Conservation (phyloP, 2,888 invertebrate species). For the Pandemis cinnamomeana region DNA sequence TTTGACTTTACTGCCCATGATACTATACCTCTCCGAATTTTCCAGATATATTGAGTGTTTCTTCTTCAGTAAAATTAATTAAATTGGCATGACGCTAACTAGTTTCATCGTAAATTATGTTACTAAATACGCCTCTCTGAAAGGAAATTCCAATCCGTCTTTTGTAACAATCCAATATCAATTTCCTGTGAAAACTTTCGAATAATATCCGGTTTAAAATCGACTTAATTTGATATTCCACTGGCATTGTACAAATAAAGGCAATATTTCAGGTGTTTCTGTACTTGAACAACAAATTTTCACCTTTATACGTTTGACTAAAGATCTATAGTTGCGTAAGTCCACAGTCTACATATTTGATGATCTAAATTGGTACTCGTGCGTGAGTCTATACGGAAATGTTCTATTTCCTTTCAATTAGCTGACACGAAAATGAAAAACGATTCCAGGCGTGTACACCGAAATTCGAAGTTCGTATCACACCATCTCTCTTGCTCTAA, state of each 20-base stretch:
- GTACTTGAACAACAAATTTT: background rate
- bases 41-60: no score
- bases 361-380: constrained; percentile 18
- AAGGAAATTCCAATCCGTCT: background rate
- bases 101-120: no score
- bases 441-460: background rate
- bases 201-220: constrained; percentile 7
- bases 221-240: constrained; percentile 13
- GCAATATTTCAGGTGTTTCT: constrained; percentile 17
- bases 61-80: no score
- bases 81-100: no score
- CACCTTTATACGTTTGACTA: background rate
- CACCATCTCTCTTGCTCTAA: no score
- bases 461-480: no score
- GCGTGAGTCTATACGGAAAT: constrained; percentile 31
- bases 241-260: constrained; percentile 22
- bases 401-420: constrained; percentile 38
- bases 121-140: no score
- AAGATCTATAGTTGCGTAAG: background rate
- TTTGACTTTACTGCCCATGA: no score
- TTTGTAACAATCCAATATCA: background rate
- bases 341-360: constrained; percentile 18
- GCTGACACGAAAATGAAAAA: constrained; percentile 32
- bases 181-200: constrained; percentile 10
- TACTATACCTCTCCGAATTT: no score